Evolutionary conservation across 1,140 invertebrate species (phyloP).

Genomic region (Papilio xuthus): DNA sequence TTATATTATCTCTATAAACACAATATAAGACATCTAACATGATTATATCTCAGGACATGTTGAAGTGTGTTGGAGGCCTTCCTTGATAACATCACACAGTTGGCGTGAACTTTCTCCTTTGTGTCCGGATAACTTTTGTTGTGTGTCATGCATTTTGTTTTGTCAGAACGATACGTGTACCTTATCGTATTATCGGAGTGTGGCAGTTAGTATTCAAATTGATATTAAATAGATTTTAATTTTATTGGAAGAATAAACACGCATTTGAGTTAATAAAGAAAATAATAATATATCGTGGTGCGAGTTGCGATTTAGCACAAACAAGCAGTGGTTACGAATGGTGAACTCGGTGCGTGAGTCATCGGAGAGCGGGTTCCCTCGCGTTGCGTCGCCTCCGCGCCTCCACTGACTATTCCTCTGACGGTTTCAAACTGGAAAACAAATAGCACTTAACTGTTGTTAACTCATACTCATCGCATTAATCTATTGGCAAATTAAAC

Average conservation of each 20-base stretch:
- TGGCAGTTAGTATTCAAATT: not conserved
- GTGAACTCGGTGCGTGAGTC: conserved; percentile 50
- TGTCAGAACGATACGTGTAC: not conserved
- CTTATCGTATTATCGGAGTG: not conserved
- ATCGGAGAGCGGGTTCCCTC: conserved; percentile 64
- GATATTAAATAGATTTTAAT: no score
- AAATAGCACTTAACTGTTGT: not conserved
- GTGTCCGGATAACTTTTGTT: conserved; percentile 4
- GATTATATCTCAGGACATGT: not conserved
- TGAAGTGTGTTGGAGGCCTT: not conserved
- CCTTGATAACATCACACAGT: conserved; percentile 2
- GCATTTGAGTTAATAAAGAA: not conserved
- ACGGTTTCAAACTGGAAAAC: not conserved
- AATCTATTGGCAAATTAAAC: not conserved
- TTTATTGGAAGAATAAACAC: not conserved
- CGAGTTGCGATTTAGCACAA: not conserved
- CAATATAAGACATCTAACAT: not conserved
- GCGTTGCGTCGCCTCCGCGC: conserved; percentile 34
- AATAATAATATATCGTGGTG: not conserved
- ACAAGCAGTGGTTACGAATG: not conserved
- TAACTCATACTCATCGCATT: no score
- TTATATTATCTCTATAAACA: not conserved
- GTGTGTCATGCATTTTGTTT: not conserved
- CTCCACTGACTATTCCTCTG: not conserved
- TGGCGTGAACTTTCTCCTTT: conserved; percentile 3